Base-by-base conservation (phyloP, 2,888 invertebrate species). In the Cephus sareptanus region DNA sequence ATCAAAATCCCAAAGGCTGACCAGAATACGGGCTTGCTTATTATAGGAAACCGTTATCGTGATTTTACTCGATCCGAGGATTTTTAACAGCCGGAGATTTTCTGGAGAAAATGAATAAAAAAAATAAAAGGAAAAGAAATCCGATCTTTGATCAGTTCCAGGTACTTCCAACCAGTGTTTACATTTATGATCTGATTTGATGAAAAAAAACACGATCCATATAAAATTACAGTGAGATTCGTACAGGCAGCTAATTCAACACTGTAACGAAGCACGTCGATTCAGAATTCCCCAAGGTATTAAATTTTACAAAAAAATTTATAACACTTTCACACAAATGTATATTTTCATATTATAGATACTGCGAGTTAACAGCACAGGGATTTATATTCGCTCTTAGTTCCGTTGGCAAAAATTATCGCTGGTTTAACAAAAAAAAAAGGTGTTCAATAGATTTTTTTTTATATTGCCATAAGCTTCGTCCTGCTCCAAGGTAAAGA, bases 1-100 rank as follows among this genome's bases (percentile, higher is more conserved):
- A 71, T 34, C 31, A 34, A 56, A 56, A 31, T 34, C 71, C 31
- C 71, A 71, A 71, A 71, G 71, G 15, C 71, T 34, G 71, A 71
- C 71, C 71, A n/a, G 71, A 71, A 71, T 71, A 71, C 31, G 71
- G 31, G 9, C 31, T 71, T 34, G 71, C 71, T 31, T 71, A 71
- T 34, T 34, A 34, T 31, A 34, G 71, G 33, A 71, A 71, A 56
- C 23, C 15, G 56, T 56, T 23, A 56, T 56, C 56, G 23, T 9
- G 56, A 56, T 56, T 56, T 15, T 56, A 56, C 23, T 15, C 23
- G 6, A 23, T 56, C 56, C 56, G 15, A 4, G 56, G 56, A 56
- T 23, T 56, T 56, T 56, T 56, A 56, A 56, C 56, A 23, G 56
- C 0, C 9, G 2, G 23, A 23, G 23, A 56, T 56, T 56, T 56